phyloP scores from a whole-genome alignment of 53 echinoderm and acorn worm species.

The Holothuria scabra region DNA sequence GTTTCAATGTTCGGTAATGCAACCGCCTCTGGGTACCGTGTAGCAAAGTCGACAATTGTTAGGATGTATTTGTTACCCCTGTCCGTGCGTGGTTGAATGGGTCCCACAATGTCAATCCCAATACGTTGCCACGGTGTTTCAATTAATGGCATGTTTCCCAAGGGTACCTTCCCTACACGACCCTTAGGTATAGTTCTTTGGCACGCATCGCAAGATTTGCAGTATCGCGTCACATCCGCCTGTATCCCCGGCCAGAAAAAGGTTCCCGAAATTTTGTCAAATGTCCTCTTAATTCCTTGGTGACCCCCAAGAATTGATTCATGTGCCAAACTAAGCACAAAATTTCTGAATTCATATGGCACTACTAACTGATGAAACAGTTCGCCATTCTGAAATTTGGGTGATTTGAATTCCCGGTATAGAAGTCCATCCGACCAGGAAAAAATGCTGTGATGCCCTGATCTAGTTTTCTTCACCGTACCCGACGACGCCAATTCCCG shows the following conservation, averaged over 20 bases:
- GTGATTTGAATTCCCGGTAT: slow-evolving; percentile 26
- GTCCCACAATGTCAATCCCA: slow-evolving; percentile 58
- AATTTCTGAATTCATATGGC: slow-evolving; percentile 1
- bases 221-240: slow-evolving; percentile 45
- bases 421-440: slow-evolving; percentile 12
- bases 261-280: slow-evolving; percentile 33
- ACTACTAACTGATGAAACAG: slow-evolving; percentile 38
- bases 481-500: slow-evolving; percentile 9
- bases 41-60: slow-evolving; percentile 49
- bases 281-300: slow-evolving; percentile 40
- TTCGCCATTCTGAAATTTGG: not conserved
- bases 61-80: slow-evolving; percentile 46
- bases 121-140: slow-evolving; percentile 44
- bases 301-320: slow-evolving; percentile 50
- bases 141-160: slow-evolving; percentile 51
- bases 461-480: not conserved
- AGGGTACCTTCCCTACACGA: slow-evolving; percentile 41
- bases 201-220: slow-evolving; percentile 50
- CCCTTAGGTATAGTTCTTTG: slow-evolving; percentile 56
- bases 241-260: slow-evolving; percentile 53
- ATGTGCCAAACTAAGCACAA: slow-evolving; percentile 38
- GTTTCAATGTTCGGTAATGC: slow-evolving; percentile 49
- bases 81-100: slow-evolving; percentile 46
- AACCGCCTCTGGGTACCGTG: too few species aligned
- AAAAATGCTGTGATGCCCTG: not conserved